Evolutionary conservation across 2,888 invertebrate species (phyloP).

Genomic region (Cremastinae sp.): DNA sequence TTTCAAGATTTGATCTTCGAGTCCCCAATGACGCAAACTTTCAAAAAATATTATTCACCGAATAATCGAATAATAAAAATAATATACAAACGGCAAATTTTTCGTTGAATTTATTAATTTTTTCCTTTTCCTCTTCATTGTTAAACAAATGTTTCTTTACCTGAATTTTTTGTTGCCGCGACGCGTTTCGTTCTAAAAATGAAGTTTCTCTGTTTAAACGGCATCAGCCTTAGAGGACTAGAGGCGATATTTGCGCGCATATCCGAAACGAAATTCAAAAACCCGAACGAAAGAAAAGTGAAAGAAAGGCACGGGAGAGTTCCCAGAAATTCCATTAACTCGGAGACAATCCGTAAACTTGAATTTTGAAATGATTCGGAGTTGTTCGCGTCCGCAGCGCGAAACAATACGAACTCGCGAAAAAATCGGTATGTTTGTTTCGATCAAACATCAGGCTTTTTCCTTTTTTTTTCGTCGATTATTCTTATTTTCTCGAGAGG

Average conservation of each 20-base stretch:
- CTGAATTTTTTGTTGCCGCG: too few relatives aligned
- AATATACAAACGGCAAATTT: too few relatives aligned
- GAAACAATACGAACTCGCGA: not conserved
- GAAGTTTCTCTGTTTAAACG: too few relatives aligned
- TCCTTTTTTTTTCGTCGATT: not conserved
- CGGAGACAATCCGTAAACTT: slow-evolving; percentile 21
- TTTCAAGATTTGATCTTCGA: too few relatives aligned
- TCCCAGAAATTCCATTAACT: slow-evolving; percentile 45
- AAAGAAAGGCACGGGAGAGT: slow-evolving; percentile 8
- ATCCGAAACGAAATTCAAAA: not conserved
- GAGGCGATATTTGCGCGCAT: not conserved
- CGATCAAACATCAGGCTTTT: not conserved
- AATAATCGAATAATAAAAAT: too few relatives aligned
- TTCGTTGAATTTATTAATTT: too few relatives aligned
- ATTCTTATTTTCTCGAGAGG: not conserved
- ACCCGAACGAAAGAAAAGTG: not conserved
- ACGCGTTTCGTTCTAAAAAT: too few relatives aligned
- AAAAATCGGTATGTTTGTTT: not conserved
- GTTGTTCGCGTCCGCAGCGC: too few relatives aligned
- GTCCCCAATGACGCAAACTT: too few relatives aligned
- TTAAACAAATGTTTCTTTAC: too few relatives aligned
- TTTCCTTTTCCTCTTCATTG: too few relatives aligned
- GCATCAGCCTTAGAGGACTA: not conserved
- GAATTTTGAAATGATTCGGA: slow-evolving; percentile 19
- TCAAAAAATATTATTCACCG: too few relatives aligned